These are phyloP conservation scores for Archocentrus centrarchus DNA, from an alignment of 2,113 vertebrate species.

Conservation along the genomic window DNA sequence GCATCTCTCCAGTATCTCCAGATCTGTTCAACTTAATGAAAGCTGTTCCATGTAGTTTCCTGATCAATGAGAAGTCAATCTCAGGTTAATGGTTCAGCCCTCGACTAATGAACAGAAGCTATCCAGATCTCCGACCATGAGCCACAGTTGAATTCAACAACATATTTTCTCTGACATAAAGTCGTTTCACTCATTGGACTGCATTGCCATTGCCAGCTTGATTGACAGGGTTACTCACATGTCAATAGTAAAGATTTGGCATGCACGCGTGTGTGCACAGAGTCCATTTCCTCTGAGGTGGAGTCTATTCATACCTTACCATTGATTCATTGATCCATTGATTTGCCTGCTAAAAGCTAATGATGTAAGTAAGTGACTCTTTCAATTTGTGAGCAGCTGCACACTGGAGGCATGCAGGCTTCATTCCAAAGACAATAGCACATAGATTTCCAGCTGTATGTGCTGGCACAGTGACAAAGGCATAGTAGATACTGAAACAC, in stretches of 20 bases:
- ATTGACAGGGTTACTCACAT: constrained; percentile 79
- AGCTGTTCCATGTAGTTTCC: constrained; percentile 52
- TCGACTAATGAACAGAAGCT: constrained; percentile 72
- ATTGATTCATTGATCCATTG: constrained; percentile 84
- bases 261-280: constrained; percentile 1
- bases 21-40: constrained; percentile 66
- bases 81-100: constrained; percentile 76
- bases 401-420: constrained; percentile 59
- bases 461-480: constrained; percentile 18
- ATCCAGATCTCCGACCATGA: constrained; percentile 58
- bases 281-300: constrained; percentile 74
- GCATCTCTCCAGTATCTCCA: background rate
- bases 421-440: constrained; percentile 66
- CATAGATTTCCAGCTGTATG: constrained; percentile 45
- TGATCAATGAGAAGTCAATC: constrained; percentile 78
- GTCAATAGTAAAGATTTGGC: constrained; percentile 79
- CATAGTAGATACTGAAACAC: constrained; percentile 31
- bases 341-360: constrained; percentile 82
- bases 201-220: constrained; percentile 38
- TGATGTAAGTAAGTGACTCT: constrained; percentile 82
- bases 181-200: constrained; percentile 61
- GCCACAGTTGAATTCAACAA: constrained; percentile 66
- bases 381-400: constrained; percentile 67
- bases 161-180: constrained; percentile 79
- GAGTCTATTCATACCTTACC: constrained; percentile 79